Percentiles rank a stretch among this genome's conserved stretches.
phyloP scores from a whole-genome alignment of 2,888 invertebrate genomes.

The Hetaerina titia region DNA sequence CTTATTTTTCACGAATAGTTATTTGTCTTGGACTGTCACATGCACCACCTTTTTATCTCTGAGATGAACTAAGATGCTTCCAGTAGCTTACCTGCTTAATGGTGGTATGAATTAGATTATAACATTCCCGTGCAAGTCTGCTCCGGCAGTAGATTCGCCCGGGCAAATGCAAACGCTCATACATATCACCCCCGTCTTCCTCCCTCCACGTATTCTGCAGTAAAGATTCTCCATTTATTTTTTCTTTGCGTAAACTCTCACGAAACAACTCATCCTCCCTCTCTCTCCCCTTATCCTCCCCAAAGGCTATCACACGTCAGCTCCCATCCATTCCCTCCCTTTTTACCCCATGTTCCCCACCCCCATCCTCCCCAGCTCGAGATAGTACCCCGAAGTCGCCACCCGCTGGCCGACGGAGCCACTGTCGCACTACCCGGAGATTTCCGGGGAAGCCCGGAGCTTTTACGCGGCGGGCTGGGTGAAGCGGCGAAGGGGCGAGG shows the following conservation, averaged over 20 bases:
- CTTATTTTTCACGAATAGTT: too few relatives aligned
- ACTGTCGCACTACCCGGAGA: conserved; percentile 49
- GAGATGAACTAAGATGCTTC: too few relatives aligned
- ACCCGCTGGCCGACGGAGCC: conserved; percentile 29
- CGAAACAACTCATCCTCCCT: not conserved
- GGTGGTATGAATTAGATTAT: too few relatives aligned
- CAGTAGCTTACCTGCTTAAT: too few relatives aligned
- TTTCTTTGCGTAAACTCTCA: not conserved
- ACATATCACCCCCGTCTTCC: not conserved
- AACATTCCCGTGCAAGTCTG: too few relatives aligned
- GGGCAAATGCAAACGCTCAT: not conserved
- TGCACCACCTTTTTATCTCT: too few relatives aligned
- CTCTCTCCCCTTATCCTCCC: not conserved
- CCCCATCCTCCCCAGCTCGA: not conserved
- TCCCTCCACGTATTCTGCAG: not conserved
- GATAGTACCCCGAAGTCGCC: conserved; percentile 1
- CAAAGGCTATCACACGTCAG: not conserved
- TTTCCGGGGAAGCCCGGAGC: conserved; percentile 65
- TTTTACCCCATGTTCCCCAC: not conserved
- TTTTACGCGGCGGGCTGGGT: conserved; percentile 30
- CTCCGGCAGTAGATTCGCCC: not conserved
- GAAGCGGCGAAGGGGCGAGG: not conserved
- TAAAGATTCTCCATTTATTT: not conserved
- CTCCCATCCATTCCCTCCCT: not conserved
- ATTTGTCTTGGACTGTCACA: too few relatives aligned